Conservation (phyloP, 2,888 invertebrate species). For the Sclerodermus sp. region DNA sequence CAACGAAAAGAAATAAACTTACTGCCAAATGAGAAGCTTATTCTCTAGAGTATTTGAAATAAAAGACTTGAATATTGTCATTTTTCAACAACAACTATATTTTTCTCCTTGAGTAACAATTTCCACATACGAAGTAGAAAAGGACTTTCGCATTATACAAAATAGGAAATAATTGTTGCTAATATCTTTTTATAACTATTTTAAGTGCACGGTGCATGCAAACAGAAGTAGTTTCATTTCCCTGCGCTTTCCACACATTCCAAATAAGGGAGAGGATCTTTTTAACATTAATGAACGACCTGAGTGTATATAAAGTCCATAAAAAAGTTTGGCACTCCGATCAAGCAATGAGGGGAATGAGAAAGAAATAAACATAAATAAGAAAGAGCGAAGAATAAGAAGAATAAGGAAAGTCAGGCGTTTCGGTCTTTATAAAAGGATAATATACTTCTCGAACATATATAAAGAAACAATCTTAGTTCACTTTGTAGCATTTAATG, state of each 20-base stretch:
- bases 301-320: too few relatives aligned
- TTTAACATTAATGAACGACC: too few relatives aligned
- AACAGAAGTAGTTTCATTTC: too few relatives aligned
- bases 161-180: conserved; percentile 25
- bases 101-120: conserved; percentile 15
- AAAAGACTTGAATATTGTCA: background rate
- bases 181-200: background rate
- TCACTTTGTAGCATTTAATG: conserved; percentile 38
- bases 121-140: conserved; percentile 24
- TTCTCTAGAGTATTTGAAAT: too few relatives aligned
- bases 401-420: too few relatives aligned
- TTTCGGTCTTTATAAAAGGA: conserved; percentile 42
- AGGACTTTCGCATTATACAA: conserved; percentile 23
- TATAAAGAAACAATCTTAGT: conserved; percentile 38
- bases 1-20: conserved; percentile 36
- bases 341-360: conserved; percentile 1
- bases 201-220: too few relatives aligned
- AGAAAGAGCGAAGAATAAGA: conserved; percentile 26
- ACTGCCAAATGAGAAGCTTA: too few relatives aligned
- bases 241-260: too few relatives aligned
- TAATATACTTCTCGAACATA: conserved; percentile 39
- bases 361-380: conserved; percentile 9
- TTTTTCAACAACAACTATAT: background rate
- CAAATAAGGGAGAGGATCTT: too few relatives aligned
- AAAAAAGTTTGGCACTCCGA: too few relatives aligned